Base-by-base conservation (phyloP, 2,113 vertebrate species). In the Nothocercus julius region DNA sequence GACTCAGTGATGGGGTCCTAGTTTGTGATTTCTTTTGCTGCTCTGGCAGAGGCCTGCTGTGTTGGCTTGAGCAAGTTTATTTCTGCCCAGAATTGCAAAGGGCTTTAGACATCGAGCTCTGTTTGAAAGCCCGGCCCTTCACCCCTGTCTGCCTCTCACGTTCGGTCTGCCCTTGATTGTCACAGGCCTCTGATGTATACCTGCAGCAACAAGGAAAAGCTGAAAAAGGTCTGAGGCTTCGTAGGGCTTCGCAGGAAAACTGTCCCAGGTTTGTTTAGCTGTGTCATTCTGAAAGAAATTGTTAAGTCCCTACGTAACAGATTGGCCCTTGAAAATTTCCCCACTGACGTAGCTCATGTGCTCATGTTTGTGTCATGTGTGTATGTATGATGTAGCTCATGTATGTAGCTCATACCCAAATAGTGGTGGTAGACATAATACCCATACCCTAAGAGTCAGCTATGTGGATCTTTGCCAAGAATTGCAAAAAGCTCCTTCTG, bases 141-240 rank as follows among this genome's bases (percentile, higher is more conserved):
- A 44, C 63, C 40, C 36, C 5, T 1, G 27, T 76, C 54, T 77
- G 27, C 80, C 74, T 93, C 38, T 17, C 49, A 21, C 32, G 0
- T 87, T 91, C 87, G 74, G 14, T 85, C 82, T 95, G 87, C 64
- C 73, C 20, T 87, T 89, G 91, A 86, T 96, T 95, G 82, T 73
- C 17, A 1, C 42, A 87, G 61, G 19, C 30, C 7, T 51, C 36
- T 66, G 59, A 70, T 27, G 45, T 53, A 27, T 9, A 28, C 24
- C n/a, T 85, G 45, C 49, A 56, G 53, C n/a, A 69, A 5, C n/a
- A 1, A 2, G 32, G 75, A 36, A 62, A n/a, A 59, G 45, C 5
- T 16, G 49, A 47, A 22, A 22, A 49, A 11, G 20, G 38, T 28
- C 64, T 11, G 4, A 30, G 13, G 61, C 56, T 84, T 1, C 0